Evolutionary conservation across 2,797 vertebrate species (phyloP).

Genomic region (Aldrovandia affinis): DNA sequence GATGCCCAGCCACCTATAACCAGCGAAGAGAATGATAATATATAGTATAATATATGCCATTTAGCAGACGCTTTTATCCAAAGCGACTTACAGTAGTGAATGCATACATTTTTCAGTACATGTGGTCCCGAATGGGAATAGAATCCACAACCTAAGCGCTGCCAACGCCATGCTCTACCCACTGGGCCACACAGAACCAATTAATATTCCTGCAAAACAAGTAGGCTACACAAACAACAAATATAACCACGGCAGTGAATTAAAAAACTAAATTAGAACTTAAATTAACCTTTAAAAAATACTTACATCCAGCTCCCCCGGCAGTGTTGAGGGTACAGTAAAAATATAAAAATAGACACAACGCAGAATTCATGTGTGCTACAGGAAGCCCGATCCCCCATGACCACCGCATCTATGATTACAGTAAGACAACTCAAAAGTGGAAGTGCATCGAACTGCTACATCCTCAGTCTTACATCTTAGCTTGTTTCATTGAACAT

Average conservation of each 20-base stretch:
- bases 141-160: too few species aligned
- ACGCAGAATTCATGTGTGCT: slow-evolving; percentile 69
- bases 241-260: too few species aligned
- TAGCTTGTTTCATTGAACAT: slow-evolving; percentile 30
- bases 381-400: slow-evolving; percentile 72
- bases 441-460: slow-evolving; percentile 45
- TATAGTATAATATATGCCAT: too few species aligned
- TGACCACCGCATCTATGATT: slow-evolving; percentile 72
- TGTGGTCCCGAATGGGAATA: too few species aligned
- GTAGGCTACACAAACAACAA: background rate
- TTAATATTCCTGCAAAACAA: background rate
- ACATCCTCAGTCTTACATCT: slow-evolving; percentile 28
- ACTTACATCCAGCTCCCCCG: slow-evolving; percentile 91
- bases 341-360: slow-evolving; percentile 74
- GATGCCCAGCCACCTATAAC: slow-evolving; percentile 86
- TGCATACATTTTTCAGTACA: too few species aligned
- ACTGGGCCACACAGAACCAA: too few species aligned
- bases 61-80: too few species aligned
- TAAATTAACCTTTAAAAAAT: slow-evolving; percentile 21
- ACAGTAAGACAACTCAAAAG: slow-evolving; percentile 28
- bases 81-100: too few species aligned
- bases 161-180: too few species aligned
- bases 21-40: slow-evolving; percentile 34
- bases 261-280: too few species aligned
- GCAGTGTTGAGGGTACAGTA: slow-evolving; percentile 72